These are phyloP conservation scores for Steinernema hermaphroditum DNA, from an alignment of 2,888 invertebrate genomes.

Conservation along the genomic window DNA sequence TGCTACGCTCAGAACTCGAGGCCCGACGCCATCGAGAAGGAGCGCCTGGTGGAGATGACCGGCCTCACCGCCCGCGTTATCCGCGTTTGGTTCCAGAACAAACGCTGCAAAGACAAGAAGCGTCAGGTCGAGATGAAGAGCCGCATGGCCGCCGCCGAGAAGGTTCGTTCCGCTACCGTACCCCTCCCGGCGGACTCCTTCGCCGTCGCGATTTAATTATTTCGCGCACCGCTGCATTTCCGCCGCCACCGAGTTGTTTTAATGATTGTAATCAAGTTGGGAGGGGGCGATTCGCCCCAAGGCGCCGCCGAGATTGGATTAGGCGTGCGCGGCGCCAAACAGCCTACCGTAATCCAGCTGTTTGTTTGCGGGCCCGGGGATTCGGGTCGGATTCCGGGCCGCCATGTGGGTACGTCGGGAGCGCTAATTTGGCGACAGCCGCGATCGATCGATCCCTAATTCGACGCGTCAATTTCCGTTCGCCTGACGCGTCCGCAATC, in stretches of 20 bases:
- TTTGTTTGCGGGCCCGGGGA: conserved; percentile 5
- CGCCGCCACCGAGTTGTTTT: conserved; percentile 29
- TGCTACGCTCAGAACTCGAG: conserved; percentile 97
- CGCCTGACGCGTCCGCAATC: conserved; percentile 31
- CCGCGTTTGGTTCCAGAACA: conserved; percentile 95
- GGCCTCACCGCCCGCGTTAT: conserved; percentile 94
- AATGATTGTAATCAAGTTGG: conserved; percentile 31
- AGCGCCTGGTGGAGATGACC: conserved; percentile 98
- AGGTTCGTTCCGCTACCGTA: conserved; percentile 27
- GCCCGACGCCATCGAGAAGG: conserved; percentile 98
- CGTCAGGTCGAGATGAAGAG: conserved; percentile 90
- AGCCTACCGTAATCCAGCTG: conserved; percentile 16
- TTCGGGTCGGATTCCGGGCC: neutral
- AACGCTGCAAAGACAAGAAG: conserved; percentile 93
- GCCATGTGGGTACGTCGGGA: neutral
- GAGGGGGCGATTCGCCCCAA: conserved; percentile 29
- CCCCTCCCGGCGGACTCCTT: conserved; percentile 27
- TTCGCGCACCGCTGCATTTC: conserved; percentile 24
- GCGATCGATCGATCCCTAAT: conserved; percentile 28
- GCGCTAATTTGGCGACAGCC: conserved; percentile 28
- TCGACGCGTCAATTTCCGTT: conserved; percentile 30
- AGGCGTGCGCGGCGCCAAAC: conserved; percentile 15
- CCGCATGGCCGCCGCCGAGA: conserved; percentile 20
- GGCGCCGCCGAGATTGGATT: conserved; percentile 28
- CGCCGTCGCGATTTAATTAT: conserved; percentile 29